Evolutionary conservation across 2,888 invertebrate genomes (phyloP), one percentile per base, ranked within the genome.

Genomic region (Aelia acuminata): DNA sequence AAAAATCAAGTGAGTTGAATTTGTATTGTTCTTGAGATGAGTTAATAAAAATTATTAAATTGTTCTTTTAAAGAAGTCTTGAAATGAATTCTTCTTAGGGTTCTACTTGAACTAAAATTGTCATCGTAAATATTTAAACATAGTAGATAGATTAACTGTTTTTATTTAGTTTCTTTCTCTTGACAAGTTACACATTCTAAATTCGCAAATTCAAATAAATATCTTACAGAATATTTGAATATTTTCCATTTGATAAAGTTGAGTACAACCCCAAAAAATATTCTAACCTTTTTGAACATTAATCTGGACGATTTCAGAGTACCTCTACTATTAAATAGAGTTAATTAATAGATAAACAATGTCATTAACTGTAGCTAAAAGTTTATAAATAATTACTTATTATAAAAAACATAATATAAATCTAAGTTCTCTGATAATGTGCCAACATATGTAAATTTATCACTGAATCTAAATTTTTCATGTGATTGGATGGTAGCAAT

Each of bases 401-500:
- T 70, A 70, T 70, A 70, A 35, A 70, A 70, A 70, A n/a, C 63
- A 35, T 18, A 70, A 70, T 8, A 20, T n/a, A 57, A 57, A 57
- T 5, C 31, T 35, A 31, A 70, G 43, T n/a, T 43, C 80, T 80
- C 22, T 15, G n/a, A 39, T 2, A 80, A 80, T n/a, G 80, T 80
- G 11, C 43, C 80, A 80, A 43, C 80, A 80, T 80, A 80, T 80
- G 80, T 80, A 39, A 80, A 80, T 80, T 80, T 80, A 80, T 43
- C 80, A 80, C 80, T 43, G 80, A 80, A 80, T 80, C 80, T 80
- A 47, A 47, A 43, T n/a, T 80, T 80, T 80, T 80, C 80, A 80
- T 43, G 80, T 80, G 80, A 80, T 47, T 39, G 3, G 4, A 43
- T 80, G 80, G 13, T 47, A 43, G n/a, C 43, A 43, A 39, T 80